Evolutionary conservation across 2,113 vertebrate genomes (phyloP).

Genomic region (Leucoraja erinaceus): DNA sequence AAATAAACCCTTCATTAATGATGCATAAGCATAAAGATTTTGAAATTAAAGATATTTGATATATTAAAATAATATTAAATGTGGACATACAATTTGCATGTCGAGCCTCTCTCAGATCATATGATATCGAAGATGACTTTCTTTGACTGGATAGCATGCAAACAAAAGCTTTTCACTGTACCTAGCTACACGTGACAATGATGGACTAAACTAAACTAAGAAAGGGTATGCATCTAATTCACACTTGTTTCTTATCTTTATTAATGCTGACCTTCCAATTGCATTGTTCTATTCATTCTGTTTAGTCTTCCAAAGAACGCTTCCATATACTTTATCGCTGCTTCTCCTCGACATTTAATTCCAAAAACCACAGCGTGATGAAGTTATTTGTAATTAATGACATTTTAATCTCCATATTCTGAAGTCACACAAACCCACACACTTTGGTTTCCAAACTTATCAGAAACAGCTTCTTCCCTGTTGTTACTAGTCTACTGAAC

Average conservation of each 20-base stretch:
- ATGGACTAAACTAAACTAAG: background rate
- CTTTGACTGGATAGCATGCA: too few species aligned
- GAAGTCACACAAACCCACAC: background rate
- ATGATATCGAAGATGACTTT: background rate
- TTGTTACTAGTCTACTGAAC: background rate
- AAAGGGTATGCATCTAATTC: background rate
- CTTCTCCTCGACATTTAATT: background rate
- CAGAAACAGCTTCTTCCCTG: background rate
- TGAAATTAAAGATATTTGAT: background rate
- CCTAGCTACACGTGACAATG: too few species aligned
- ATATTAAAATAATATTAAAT: background rate
- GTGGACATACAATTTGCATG: background rate
- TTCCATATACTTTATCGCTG: background rate
- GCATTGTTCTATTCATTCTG: background rate
- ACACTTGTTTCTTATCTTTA: background rate
- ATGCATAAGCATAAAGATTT: background rate
- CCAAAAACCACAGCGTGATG: background rate
- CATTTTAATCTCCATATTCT: background rate
- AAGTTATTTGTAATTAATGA: background rate
- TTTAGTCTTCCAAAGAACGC: background rate
- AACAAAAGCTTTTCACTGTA: too few species aligned
- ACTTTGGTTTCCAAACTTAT: background rate
- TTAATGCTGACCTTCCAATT: background rate
- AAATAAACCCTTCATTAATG: background rate
- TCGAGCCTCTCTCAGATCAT: background rate